phyloP scores from a whole-genome alignment of 2,888 invertebrate species.

The Opisthograptis luteolata region DNA sequence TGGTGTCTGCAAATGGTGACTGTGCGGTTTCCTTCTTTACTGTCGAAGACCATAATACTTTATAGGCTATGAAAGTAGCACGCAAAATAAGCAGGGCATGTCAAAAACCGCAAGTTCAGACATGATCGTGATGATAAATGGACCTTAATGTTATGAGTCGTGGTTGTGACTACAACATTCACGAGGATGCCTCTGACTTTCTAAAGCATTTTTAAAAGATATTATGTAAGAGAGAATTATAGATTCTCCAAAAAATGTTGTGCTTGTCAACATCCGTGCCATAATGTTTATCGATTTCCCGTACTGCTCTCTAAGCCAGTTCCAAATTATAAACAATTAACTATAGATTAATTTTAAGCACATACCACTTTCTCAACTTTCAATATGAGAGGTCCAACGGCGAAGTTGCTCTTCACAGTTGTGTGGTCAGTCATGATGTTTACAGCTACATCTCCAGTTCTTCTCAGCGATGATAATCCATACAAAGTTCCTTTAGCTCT shows the following conservation, averaged over 20 bases:
- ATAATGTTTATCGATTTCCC: slow-evolving; percentile 8
- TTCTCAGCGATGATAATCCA: slow-evolving; percentile 90
- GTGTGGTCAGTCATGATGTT: slow-evolving; percentile 92
- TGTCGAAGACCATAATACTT: not conserved
- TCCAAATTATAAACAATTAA: slow-evolving; percentile 17
- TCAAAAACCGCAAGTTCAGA: slow-evolving; percentile 13
- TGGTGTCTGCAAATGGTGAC: not conserved
- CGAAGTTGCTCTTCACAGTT: slow-evolving; percentile 92
- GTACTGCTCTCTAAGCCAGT: too few relatives aligned
- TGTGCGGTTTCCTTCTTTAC: slow-evolving; percentile 10
- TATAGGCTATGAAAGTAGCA: slow-evolving; percentile 17
- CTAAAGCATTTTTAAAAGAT: slow-evolving; percentile 25
- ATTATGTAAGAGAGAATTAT: slow-evolving; percentile 25
- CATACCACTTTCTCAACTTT: slow-evolving; percentile 90
- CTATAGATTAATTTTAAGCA: slow-evolving; percentile 21
- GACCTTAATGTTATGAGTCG: slow-evolving; percentile 6
- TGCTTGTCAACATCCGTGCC: slow-evolving; percentile 20
- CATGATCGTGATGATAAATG: slow-evolving; percentile 5
- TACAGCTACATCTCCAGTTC: slow-evolving; percentile 92
- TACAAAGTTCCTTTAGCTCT: slow-evolving; percentile 91
- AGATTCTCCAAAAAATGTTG: slow-evolving; percentile 5
- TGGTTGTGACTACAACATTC: slow-evolving; percentile 5
- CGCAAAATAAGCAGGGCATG: slow-evolving; percentile 15
- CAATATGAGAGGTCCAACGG: slow-evolving; percentile 90
- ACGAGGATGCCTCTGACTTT: slow-evolving; percentile 26